These are phyloP conservation scores for Temnothorax rugatulus DNA, from an alignment of 2,888 invertebrate species.

Conservation along the genomic window DNA sequence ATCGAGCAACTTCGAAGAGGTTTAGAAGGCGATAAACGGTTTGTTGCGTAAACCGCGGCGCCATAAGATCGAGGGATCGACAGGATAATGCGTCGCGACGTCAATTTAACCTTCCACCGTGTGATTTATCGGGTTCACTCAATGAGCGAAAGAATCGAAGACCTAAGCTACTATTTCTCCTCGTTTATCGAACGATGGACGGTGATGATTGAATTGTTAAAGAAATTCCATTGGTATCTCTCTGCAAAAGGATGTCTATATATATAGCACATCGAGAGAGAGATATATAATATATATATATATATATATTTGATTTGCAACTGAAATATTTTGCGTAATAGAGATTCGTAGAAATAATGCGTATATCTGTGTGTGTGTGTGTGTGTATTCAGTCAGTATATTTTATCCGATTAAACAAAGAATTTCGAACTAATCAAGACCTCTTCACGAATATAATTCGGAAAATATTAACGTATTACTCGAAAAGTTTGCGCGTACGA, in stretches of 20 bases:
- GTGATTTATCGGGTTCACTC: conserved; percentile 12
- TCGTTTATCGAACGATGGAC: conserved; percentile 1
- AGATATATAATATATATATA: too few species aligned
- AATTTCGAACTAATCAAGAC: neutral
- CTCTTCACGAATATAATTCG: neutral
- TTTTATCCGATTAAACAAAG: conserved; percentile 1
- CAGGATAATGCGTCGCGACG: conserved; percentile 16
- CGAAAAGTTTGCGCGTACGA: too few species aligned
- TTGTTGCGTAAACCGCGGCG: conserved; percentile 25
- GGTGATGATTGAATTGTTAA: conserved; percentile 32
- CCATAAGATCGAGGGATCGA: neutral
- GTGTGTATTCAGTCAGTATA: neutral
- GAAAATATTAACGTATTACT: neutral
- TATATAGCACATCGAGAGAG: too few species aligned
- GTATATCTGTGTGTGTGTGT: too few species aligned
- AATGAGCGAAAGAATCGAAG: conserved; percentile 8
- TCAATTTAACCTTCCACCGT: conserved; percentile 21
- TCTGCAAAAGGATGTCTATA: neutral
- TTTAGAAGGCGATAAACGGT: conserved; percentile 20
- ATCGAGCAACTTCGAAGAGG: conserved; percentile 15
- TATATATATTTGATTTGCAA: conserved; percentile 14
- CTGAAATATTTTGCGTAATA: neutral
- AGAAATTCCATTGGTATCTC: neutral
- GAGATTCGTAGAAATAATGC: neutral
- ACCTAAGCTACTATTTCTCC: conserved; percentile 1